Base-by-base conservation (phyloP, 2,888 invertebrate genomes). In the Mimumesa dahlbomi region DNA sequence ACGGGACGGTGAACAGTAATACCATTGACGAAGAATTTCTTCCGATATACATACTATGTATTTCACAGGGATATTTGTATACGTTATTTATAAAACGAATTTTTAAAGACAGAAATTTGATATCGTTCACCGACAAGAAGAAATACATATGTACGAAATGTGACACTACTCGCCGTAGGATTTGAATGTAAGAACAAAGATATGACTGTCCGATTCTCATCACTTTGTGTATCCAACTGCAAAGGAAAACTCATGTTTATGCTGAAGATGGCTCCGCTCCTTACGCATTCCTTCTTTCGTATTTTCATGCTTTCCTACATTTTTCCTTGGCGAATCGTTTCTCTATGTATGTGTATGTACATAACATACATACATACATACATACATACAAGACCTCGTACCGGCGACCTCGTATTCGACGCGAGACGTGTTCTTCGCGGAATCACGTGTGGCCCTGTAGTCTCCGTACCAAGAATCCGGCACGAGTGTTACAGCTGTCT, bases 401-500 rank as follows among this genome's bases (percentile, higher is more conserved):
- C n/a, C n/a, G n/a, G n/a, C n/a, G n/a, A n/a, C n/a, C n/a, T n/a
- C n/a, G n/a, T n/a, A n/a, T n/a, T n/a, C n/a, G n/a, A n/a, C n/a
- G n/a, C 9, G 50, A 63, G 52, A 42, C 70, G 70, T 22, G 38
- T 53, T 18, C 38, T 6, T 16, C 18, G n/a, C 5, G 40, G 36
- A 58, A 53, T 53, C 48, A 52, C 57, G 66, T 48, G 48, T 18
- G 7, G 16, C 1, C 16, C 16, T 29, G 46, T 29, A 29, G 9
- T 29, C 7, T 52, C 50, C 66, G 68, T 58, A 48, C 29, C 52
- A 16, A 34, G 46, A 61, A 69, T 54, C 61, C 38, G 46, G 34
- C 46, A 43, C 53, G 18, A 46, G 50, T 69, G 49, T 50, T 70
- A 61, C 77, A 76, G 70, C 78, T 79, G 78, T 69, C 61, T 42